A percentile compares a stretch with the other conserved stretches of the same genome.
phyloP scores from a whole-genome alignment of 2,113 vertebrate genomes.

The Galbula dea region DNA sequence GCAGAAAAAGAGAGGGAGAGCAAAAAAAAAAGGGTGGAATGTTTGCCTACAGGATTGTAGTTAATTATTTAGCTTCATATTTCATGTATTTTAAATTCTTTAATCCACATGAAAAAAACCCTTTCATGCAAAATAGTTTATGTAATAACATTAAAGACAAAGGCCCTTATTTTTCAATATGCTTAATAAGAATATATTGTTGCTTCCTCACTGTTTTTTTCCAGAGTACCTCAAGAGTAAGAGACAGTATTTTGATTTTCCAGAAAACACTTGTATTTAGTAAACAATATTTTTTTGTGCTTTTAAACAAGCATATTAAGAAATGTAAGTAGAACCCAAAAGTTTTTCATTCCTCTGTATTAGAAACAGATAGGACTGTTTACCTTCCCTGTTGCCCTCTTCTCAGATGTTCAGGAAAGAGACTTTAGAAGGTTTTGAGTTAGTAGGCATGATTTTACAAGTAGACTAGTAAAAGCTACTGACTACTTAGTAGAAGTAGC shows the following conservation, averaged over 20 bases:
- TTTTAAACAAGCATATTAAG: neutral
- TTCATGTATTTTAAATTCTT: constrained; percentile 37
- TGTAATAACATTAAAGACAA: constrained; percentile 23
- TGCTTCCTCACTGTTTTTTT: neutral
- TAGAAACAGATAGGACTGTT: neutral
- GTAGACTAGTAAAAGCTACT: neutral
- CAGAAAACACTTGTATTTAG: neutral
- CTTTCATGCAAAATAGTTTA: constrained; percentile 46
- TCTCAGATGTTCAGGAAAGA: neutral
- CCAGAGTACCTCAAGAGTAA: neutral
- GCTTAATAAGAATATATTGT: neutral
- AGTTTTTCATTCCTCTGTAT: neutral
- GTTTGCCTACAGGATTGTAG: constrained; percentile 70
- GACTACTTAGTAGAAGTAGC: neutral
- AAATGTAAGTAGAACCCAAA: constrained; percentile 20
- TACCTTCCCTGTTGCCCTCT: neutral
- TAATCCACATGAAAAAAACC: constrained; percentile 43
- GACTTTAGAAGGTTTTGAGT: neutral
- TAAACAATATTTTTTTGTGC: neutral
- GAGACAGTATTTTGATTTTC: neutral
- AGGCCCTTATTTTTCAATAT: neutral
- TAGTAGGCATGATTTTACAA: neutral
- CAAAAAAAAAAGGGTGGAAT: constrained; percentile 60
- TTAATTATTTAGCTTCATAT: constrained; percentile 70
- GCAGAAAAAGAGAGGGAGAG: constrained; percentile 40